Evolutionary conservation across 30 jellyfish, hydroid and myxozoan genomes (phyloP).

Genomic region (Turritopsis dohrnii): DNA sequence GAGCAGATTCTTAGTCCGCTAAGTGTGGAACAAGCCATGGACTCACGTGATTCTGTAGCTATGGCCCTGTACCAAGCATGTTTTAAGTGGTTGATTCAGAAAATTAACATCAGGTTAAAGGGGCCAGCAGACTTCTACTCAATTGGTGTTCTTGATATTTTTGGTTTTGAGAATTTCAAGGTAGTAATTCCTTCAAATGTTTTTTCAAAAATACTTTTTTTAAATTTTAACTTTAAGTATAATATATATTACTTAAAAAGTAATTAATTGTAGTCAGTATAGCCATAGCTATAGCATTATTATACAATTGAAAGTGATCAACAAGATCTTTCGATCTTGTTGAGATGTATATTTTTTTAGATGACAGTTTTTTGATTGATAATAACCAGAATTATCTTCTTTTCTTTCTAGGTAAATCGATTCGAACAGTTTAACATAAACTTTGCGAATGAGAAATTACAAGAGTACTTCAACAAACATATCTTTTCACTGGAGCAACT

Average conservation of each 20-base stretch:
- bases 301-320: not conserved
- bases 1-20: conserved; percentile 90
- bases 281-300: not conserved
- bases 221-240: not conserved
- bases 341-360: too few species aligned
- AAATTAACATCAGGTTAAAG: conserved; percentile 54
- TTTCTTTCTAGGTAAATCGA: conserved; percentile 61
- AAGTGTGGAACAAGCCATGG: conserved; percentile 90
- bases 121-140: conserved; percentile 56
- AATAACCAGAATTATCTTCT: not conserved
- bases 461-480: conserved; percentile 90
- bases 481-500: conserved; percentile 87
- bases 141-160: conserved; percentile 79
- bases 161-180: conserved; percentile 94
- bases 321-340: too few species aligned
- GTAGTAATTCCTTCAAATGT: conserved; percentile 21
- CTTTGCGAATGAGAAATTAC: conserved; percentile 90
- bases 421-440: conserved; percentile 93
- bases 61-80: conserved; percentile 88
- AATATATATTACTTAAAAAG: not conserved
- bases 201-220: not conserved
- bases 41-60: conserved; percentile 85
- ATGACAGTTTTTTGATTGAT: not conserved
- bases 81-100: conserved; percentile 70
- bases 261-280: not conserved